These are phyloP conservation scores for Heliconius erato DNA, from an alignment of 2,888 invertebrate species.

Conservation along the genomic window DNA sequence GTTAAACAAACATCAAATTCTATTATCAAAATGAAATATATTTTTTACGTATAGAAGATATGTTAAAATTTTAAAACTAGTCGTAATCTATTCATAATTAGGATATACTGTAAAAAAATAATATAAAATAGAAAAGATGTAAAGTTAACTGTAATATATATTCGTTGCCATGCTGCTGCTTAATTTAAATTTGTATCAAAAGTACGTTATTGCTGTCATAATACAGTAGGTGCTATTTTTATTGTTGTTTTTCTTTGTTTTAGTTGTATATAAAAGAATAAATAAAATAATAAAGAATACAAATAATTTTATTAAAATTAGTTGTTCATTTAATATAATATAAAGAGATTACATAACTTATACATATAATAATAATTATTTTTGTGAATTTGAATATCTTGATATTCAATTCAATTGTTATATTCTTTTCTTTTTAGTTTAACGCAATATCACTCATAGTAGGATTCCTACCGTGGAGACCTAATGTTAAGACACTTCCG, in stretches of 20 bases:
- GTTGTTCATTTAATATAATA: too few species aligned
- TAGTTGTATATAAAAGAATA: not conserved
- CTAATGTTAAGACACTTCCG: too few species aligned
- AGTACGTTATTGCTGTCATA: conserved; percentile 8
- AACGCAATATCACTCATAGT: too few species aligned
- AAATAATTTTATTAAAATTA: too few species aligned
- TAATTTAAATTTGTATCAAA: conserved; percentile 4
- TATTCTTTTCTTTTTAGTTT: too few species aligned
- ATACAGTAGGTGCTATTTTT: conserved; percentile 6
- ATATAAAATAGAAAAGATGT: not conserved
- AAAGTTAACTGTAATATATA: not conserved
- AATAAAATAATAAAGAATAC: too few species aligned
- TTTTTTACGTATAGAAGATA: not conserved
- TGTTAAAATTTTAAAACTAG: conserved; percentile 37
- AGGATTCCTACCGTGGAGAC: too few species aligned
- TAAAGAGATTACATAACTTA: too few species aligned
- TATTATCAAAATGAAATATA: not conserved
- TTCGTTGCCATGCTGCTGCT: conserved; percentile 11
- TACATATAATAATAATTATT: not conserved
- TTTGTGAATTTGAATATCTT: not conserved
- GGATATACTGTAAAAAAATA: conserved; percentile 14
- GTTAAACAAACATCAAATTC: not conserved
- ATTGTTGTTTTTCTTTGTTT: not conserved
- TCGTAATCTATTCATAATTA: conserved; percentile 47
- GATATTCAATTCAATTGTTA: not conserved